Evolutionary conservation across 1,140 invertebrate genomes (phyloP), one percentile per base, ranked within the genome.

Genomic region (Bradynema listronoti): DNA sequence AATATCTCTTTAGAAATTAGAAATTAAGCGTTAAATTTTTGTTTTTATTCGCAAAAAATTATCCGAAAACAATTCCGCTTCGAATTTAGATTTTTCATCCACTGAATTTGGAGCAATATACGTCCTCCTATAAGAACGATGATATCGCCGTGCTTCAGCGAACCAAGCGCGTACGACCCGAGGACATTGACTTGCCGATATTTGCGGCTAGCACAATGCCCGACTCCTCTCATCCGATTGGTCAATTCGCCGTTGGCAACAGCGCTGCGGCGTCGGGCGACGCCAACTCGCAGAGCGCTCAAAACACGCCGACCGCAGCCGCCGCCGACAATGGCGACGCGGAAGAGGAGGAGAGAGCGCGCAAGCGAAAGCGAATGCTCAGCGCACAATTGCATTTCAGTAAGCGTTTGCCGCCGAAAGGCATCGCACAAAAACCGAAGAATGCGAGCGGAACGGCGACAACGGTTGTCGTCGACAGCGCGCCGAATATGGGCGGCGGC

Each of bases 91-190:
- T 63, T 46, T 65, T 63, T 19, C 61, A 63, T 39, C 61, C 61
- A 3, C 19, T 63, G 22, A 63, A 63, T 51, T 45, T 63, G 34
- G 59, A 63, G 27, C 61, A 65, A 6, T 45, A 63, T 19, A 39
- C 27, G 41, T 24, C 43, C 14, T 32, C 29, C 7, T 65, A 27
- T 29, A 64, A 52, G 27, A 52, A 50, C 14, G 61, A 41, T 9
- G 61, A 63, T 24, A 69, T 67, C 25, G 41, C 69, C 27, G 69
- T 69, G 47, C 58, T 66, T 25, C 66, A 69, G 33, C 25, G 63
- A 6, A 51, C 45, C 14, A 68, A 58, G 24, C 27, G 67, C 24
- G 67, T 67, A 6, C 59, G 65, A 24, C 65, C 65, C n/a, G 65
- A 67, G 39, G 65, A 67, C 33, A 65, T 67, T 27, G 65, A 67